These are phyloP conservation scores for Tethea ocularis DNA, from an alignment of 2,888 invertebrate species.

Conservation along the genomic window DNA sequence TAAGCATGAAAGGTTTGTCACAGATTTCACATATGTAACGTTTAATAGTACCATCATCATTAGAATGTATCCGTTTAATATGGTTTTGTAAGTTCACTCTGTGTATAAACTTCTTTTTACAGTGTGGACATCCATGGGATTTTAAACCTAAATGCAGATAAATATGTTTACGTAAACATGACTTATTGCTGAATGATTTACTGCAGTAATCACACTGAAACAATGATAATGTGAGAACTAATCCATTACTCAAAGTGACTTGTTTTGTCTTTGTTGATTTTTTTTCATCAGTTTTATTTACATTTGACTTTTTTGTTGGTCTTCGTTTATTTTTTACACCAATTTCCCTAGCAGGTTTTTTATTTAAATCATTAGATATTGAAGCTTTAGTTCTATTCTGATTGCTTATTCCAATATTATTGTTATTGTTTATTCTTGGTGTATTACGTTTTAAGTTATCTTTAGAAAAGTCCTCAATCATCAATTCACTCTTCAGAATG, in stretches of 20 bases:
- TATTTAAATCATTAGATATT: conserved; percentile 21
- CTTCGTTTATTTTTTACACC: conserved; percentile 15
- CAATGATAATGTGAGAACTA: conserved; percentile 40
- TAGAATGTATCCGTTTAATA: conserved; percentile 80
- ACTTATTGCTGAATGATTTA: conserved; percentile 85
- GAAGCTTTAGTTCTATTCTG: conserved; percentile 44
- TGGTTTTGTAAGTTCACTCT: conserved; percentile 87
- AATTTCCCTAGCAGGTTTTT: conserved; percentile 11
- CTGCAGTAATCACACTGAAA: conserved; percentile 85
- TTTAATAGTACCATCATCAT: conserved; percentile 41
- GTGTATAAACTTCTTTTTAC: conserved; percentile 86
- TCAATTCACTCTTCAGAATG: conserved; percentile 67
- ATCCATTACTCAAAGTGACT: conserved; percentile 44
- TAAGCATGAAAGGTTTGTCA: conserved; percentile 89
- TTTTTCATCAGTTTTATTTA: conserved; percentile 21
- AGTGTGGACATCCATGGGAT: conserved; percentile 85
- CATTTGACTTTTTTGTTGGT: conserved; percentile 24
- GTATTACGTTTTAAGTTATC: conserved; percentile 14
- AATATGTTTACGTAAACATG: conserved; percentile 87
- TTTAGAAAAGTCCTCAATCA: conserved; percentile 47
- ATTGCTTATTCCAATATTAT: conserved; percentile 65
- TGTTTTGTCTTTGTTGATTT: conserved; percentile 30
- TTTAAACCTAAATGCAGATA: conserved; percentile 86
- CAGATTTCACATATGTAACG: conserved; percentile 89
- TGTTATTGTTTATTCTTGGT: conserved; percentile 62